Percentiles rank a stretch among this genome's conserved stretches.
Evolutionary conservation across 37 sponge, comb jelly and placozoan species (phyloP).

Genomic region (Chondrosia reniformis): DNA sequence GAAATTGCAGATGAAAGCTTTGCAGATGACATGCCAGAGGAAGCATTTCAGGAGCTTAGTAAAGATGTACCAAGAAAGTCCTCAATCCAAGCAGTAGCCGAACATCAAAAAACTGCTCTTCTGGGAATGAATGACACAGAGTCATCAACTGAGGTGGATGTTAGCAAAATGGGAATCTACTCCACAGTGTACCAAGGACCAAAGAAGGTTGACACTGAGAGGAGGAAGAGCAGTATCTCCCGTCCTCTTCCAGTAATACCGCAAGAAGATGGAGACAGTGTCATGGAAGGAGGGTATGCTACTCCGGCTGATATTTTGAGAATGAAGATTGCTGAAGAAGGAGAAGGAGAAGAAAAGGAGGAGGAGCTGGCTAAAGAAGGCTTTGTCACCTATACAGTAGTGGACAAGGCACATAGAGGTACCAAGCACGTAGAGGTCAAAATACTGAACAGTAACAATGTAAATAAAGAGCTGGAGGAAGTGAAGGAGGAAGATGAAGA

Average conservation of each 20-base stretch:
- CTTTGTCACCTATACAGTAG: constrained; percentile 3
- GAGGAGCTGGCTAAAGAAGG: background rate
- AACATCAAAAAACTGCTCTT: background rate
- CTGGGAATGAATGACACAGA: background rate
- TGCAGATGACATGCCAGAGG: background rate
- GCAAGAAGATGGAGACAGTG: background rate
- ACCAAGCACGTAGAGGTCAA: constrained; percentile 1
- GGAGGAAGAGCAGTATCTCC: background rate
- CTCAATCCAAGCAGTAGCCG: background rate
- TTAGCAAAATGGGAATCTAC: background rate
- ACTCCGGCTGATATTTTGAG: background rate
- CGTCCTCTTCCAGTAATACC: background rate
- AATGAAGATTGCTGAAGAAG: no score
- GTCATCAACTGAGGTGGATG: background rate
- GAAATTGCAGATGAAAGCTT: background rate
- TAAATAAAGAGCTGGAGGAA: no score
- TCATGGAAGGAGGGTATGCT: constrained; percentile 2
- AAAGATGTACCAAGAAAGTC: no score
- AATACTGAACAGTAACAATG: no score
- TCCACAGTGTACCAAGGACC: background rate
- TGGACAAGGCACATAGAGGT: background rate
- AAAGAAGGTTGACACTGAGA: background rate
- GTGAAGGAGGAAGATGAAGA: no score
- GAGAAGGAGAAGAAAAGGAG: no score
- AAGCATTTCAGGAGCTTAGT: background rate